Evolutionary conservation across 2,113 vertebrate species (phyloP).

Genomic region (Marmota monax): DNA sequence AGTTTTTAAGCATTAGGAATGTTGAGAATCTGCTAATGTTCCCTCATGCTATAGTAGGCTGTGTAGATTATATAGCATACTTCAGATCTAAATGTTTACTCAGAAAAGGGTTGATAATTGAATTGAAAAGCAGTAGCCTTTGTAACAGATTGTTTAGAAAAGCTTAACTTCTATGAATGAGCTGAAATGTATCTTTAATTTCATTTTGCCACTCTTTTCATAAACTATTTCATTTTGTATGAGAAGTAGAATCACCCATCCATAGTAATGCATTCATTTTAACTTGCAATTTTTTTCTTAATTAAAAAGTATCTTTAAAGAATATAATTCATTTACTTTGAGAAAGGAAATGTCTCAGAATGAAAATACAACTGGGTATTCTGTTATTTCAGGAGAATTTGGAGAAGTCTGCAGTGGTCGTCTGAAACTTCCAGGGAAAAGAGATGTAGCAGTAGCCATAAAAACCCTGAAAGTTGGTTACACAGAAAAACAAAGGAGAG

Average conservation of each 20-base stretch:
- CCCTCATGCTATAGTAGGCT: not conserved
- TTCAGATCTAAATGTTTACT: constrained; percentile 41
- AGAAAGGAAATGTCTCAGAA: constrained; percentile 4
- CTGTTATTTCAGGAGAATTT: constrained; percentile 94
- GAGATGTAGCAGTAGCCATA: constrained; percentile 96
- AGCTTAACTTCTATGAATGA: constrained; percentile 38
- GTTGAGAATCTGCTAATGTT: not conserved
- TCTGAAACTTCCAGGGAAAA: constrained; percentile 97
- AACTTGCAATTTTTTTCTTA: not conserved
- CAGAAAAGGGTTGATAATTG: constrained; percentile 1
- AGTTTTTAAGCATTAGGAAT: not conserved
- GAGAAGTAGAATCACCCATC: not conserved
- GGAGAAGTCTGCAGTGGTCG: constrained; percentile 99
- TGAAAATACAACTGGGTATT: constrained; percentile 60
- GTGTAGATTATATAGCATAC: not conserved
- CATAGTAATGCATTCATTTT: not conserved
- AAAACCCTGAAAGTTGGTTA: constrained; percentile 99
- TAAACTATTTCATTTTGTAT: constrained; percentile 75
- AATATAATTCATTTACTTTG: constrained; percentile 33
- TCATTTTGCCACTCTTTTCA: constrained; percentile 78
- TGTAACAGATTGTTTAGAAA: constrained; percentile 65
- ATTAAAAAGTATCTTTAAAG: not conserved
- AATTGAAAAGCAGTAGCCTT: constrained; percentile 40
- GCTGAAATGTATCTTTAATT: constrained; percentile 55
- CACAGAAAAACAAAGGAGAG: constrained; percentile 97